phyloP scores from a whole-genome alignment of 2,113 vertebrate species.

The Carettochelys insculpta region DNA sequence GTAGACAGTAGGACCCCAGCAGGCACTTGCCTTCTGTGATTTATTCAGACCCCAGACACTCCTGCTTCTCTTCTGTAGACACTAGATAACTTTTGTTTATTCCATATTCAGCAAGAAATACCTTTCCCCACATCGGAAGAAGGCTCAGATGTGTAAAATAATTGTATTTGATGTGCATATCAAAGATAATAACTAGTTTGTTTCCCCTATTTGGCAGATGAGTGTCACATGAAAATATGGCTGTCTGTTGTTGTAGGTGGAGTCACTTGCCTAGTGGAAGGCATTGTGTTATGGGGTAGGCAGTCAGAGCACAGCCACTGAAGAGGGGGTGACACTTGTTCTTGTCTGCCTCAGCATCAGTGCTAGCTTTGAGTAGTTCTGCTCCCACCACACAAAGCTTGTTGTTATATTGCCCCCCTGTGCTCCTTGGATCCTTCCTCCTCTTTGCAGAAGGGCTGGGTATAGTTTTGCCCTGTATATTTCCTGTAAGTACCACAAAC shows the following conservation, averaged over 20 bases:
- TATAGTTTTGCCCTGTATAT: not conserved
- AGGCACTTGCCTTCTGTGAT: not conserved
- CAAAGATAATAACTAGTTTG: not conserved
- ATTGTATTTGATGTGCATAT: not conserved
- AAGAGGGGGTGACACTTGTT: not conserved
- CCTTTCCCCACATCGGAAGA: not conserved
- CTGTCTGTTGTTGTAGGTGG: not conserved
- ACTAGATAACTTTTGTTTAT: not conserved
- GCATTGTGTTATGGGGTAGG: not conserved
- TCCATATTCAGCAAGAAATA: not conserved
- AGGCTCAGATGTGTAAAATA: not conserved
- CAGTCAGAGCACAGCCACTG: not conserved
- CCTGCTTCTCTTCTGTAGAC: not conserved
- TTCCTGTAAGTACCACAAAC: not conserved
- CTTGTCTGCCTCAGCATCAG: not conserved
- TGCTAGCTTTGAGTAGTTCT: not conserved
- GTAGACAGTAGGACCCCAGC: not conserved
- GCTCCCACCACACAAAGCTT: not conserved
- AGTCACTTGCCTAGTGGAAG: not conserved
- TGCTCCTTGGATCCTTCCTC: not conserved
- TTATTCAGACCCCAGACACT: not conserved
- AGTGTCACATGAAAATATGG: not conserved
- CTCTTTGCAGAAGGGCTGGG: not conserved
- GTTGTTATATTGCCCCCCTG: not conserved
- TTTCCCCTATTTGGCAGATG: rapidly evolving